Conservation (phyloP, 2,797 vertebrate species). For the Sebastiscus albofasciatus region DNA sequence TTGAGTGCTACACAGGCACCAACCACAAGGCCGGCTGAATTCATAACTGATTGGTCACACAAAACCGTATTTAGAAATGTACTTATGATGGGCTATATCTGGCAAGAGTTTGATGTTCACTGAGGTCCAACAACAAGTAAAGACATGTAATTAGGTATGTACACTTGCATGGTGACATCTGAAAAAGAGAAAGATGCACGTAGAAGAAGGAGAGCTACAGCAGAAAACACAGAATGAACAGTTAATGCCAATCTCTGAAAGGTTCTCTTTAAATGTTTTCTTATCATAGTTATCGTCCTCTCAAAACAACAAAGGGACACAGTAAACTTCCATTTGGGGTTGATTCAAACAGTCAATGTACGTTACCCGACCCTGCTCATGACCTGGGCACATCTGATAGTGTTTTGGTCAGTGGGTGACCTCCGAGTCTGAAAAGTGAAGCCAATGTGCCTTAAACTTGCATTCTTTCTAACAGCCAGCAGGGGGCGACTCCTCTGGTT, state of each 20-base stretch:
- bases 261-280: background rate
- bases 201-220: background rate
- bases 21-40: slow-evolving; percentile 3
- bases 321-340: background rate
- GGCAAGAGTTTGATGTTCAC: background rate
- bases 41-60: background rate
- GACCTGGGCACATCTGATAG: background rate
- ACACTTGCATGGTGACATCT: background rate
- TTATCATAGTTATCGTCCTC: background rate
- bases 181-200: background rate
- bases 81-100: background rate
- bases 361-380: background rate
- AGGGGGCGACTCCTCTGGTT: too few species aligned
- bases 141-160: background rate
- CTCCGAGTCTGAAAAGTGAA: too few species aligned
- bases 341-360: background rate
- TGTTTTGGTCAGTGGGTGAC: background rate
- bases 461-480: too few species aligned
- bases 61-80: background rate
- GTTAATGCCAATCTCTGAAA: background rate
- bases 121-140: background rate
- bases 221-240: background rate
- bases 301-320: background rate
- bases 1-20: background rate
- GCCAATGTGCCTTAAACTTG: too few species aligned